Evolutionary conservation across 2,113 vertebrate species (phyloP).

Genomic region (Glaucidium brasilianum): DNA sequence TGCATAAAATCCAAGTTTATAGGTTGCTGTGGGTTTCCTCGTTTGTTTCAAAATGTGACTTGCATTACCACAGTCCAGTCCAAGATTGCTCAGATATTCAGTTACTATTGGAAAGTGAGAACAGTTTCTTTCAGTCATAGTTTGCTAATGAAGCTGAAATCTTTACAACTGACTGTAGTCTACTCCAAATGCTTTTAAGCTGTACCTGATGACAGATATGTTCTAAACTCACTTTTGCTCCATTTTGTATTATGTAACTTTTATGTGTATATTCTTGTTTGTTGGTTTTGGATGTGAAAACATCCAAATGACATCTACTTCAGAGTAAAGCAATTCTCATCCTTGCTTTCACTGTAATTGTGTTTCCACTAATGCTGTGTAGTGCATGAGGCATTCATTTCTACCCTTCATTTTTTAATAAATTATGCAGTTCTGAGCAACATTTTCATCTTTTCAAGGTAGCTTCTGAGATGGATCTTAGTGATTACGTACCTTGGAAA

Average conservation of each 20-base stretch:
- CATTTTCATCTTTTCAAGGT: background rate
- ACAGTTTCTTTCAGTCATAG: background rate
- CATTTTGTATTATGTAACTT: background rate
- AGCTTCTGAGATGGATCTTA: background rate
- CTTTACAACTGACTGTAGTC: background rate
- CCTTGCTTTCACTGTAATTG: background rate
- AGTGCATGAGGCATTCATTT: background rate
- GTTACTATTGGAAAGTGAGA: background rate
- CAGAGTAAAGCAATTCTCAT: background rate
- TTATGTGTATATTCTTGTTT: background rate
- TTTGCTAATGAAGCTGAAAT: background rate
- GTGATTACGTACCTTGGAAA: background rate
- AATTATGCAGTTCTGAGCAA: background rate
- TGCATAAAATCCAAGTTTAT: background rate
- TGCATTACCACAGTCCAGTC: background rate
- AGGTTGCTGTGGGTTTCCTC: background rate
- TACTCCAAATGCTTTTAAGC: background rate
- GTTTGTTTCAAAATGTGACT: background rate
- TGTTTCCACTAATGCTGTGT: background rate
- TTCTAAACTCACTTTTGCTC: background rate
- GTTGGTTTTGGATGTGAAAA: background rate
- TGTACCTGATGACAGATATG: background rate
- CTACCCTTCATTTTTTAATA: background rate
- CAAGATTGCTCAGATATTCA: background rate
- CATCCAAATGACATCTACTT: background rate